A percentile compares a stretch with the other conserved stretches of the same genome.
These are phyloP conservation scores for Andinoacara biseriatus DNA, from an alignment of 2,113 vertebrate genomes.

Conservation along the genomic window DNA sequence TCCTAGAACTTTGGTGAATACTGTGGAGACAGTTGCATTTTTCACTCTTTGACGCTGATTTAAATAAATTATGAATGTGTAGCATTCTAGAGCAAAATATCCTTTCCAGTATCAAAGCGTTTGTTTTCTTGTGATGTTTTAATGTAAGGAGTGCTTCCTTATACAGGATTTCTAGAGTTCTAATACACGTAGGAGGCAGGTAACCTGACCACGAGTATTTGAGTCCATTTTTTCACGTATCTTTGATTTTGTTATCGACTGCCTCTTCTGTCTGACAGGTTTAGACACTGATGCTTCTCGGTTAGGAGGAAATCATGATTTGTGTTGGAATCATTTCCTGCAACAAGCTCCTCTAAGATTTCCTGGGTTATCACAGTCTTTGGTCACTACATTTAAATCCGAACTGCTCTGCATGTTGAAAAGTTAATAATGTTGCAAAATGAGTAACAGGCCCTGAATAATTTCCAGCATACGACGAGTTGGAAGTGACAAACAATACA, in stretches of 20 bases:
- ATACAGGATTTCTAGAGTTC: neutral
- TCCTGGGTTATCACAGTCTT: neutral
- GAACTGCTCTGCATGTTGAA: neutral
- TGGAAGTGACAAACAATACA: fast-evolving
- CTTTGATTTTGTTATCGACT: too few species aligned
- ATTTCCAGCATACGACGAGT: neutral
- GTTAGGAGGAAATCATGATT: too few species aligned
- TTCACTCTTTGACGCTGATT: neutral
- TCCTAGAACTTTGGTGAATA: neutral
- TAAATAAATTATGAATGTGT: neutral
- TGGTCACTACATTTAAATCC: neutral
- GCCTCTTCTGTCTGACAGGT: neutral
- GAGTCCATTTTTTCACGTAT: too few species aligned
- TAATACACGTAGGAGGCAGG: neutral
- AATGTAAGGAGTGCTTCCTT: neutral
- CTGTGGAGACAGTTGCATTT: neutral
- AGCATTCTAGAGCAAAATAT: neutral
- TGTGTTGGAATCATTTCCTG: too few species aligned
- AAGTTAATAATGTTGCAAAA: too few species aligned
- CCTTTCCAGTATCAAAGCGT: neutral
- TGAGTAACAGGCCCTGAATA: too few species aligned
- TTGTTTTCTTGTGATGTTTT: neutral
- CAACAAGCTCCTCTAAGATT: too few species aligned
- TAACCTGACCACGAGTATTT: too few species aligned
- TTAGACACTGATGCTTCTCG: too few species aligned